These are phyloP conservation scores for Cherax destructor DNA, from an alignment of 1,140 invertebrate genomes.

Conservation along the genomic window DNA sequence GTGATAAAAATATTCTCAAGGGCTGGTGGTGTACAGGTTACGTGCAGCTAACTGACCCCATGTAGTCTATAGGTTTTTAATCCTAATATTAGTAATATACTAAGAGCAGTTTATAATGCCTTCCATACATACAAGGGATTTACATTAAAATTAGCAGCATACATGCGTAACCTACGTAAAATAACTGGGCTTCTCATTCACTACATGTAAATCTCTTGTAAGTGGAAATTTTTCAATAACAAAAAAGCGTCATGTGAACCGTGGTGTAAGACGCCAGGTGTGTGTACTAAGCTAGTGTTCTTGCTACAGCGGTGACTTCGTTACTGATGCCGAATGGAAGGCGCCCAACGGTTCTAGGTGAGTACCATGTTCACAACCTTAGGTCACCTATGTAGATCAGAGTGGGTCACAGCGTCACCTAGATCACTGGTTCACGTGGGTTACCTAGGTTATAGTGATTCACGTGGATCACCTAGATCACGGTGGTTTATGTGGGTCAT, in stretches of 20 bases:
- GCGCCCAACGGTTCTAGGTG: conserved; percentile 62
- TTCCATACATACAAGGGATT: not conserved
- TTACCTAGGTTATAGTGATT: too few relatives aligned
- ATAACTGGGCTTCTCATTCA: not conserved
- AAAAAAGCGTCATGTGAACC: not conserved
- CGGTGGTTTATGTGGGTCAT: too few relatives aligned
- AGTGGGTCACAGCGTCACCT: too few relatives aligned
- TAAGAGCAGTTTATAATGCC: not conserved
- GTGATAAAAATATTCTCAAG: too few relatives aligned
- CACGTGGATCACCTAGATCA: too few relatives aligned
- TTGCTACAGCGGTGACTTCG: conserved; percentile 64
- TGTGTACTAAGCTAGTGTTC: conserved; percentile 61
- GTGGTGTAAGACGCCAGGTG: not conserved
- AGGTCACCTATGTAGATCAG: too few relatives aligned
- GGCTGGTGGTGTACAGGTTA: too few relatives aligned
- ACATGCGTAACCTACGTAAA: not conserved
- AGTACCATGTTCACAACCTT: conserved; percentile 6
- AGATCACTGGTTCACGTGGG: too few relatives aligned
- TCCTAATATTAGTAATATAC: too few relatives aligned
- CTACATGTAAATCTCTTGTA: not conserved
- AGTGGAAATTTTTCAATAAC: not conserved
- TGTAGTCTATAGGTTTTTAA: too few relatives aligned
- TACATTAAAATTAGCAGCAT: not conserved
- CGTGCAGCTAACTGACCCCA: too few relatives aligned
- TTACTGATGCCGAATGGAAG: conserved; percentile 65